Evolutionary conservation across 2,113 vertebrate genomes (phyloP).

Genomic region (Oryzias javanicus): DNA sequence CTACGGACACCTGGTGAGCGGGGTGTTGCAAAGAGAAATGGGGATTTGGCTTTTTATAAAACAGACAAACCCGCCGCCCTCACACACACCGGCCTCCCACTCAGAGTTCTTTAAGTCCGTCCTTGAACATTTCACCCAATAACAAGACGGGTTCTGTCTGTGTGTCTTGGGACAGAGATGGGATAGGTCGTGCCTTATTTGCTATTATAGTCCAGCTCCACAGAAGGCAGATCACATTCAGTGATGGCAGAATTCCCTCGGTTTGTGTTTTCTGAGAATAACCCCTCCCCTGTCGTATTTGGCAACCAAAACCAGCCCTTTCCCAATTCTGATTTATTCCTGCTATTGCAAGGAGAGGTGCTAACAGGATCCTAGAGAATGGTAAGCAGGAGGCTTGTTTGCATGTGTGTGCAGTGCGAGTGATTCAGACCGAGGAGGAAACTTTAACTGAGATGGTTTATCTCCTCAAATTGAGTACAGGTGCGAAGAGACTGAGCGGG

Average conservation of each 20-base stretch:
- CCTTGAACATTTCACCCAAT: constrained; percentile 25
- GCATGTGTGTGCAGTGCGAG: background rate
- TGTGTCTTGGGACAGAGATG: constrained; percentile 18
- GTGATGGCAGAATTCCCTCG: constrained; percentile 52
- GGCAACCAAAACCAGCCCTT: constrained; percentile 71
- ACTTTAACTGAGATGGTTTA: background rate
- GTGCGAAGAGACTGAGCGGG: constrained; percentile 1
- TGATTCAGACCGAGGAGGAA: background rate
- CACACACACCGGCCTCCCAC: constrained; percentile 35
- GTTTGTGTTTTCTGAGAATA: constrained; percentile 60
- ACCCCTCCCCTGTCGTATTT: constrained; percentile 27
- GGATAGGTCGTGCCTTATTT: constrained; percentile 57
- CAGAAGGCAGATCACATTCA: constrained; percentile 66
- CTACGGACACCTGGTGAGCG: constrained; percentile 25
- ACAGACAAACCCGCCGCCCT: constrained; percentile 21
- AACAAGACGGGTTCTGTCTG: constrained; percentile 21
- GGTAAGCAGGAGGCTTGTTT: constrained; percentile 33
- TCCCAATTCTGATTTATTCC: constrained; percentile 69
- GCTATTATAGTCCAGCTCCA: constrained; percentile 60
- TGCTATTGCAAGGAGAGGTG: constrained; percentile 51
- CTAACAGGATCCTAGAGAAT: constrained; percentile 67
- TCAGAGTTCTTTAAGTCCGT: constrained; percentile 37
- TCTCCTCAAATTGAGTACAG: constrained; percentile 19
- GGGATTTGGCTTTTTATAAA: constrained; percentile 32
- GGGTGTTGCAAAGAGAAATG: constrained; percentile 36